Base-by-base conservation (phyloP, 2,797 vertebrate species). In the Xenopus petersii region DNA sequence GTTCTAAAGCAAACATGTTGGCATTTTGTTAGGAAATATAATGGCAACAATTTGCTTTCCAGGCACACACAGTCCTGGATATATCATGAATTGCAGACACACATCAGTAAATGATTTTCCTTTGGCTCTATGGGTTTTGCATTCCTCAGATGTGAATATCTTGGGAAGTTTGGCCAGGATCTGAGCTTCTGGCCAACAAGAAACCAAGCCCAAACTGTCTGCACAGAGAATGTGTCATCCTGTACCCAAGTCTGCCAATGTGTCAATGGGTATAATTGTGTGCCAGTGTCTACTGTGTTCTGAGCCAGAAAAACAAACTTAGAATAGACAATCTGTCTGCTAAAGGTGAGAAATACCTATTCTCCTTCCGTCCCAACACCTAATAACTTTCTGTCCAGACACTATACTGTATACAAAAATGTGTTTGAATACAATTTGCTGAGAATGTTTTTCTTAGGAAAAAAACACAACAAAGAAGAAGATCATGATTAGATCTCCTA, bases 371-470 rank as follows among this genome's bases (percentile, higher is more conserved):
- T 48, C 56, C 7, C n/a, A 16, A 42, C 71, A 78, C 71, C 71
- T 78, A 69, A 78, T 78, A 78, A 78, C 73, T 24, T 30, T 47
- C 10, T n/a, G 15, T 63, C 11, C 60, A 72, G 75, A 77, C 75
- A 16, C 58, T 73, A 69, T 48, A 67, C 26, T 64, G 36, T 42
- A 42, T 42, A 42, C 36, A 42, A 64, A 77, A 77, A 77, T 71
- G 63, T 13, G 26, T 46, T 16, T 9, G 3, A 26, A 21, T 56
- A 68, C 17, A 71, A 62, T 67, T 58, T 55, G 58, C 30, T 16
- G 64, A 80, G 85, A 89, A 87, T 42, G 8, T 12, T 80, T 81
- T 67, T 75, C 77, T 81, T 65, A 80, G 65, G 68, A 87, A 65
- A 67, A 10, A 30, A 30, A 30, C 26, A 30, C 2, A 30, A 30